These are phyloP conservation scores for Bilobella aurantiaca DNA, from an alignment of 1,140 invertebrate genomes.

Conservation along the genomic window DNA sequence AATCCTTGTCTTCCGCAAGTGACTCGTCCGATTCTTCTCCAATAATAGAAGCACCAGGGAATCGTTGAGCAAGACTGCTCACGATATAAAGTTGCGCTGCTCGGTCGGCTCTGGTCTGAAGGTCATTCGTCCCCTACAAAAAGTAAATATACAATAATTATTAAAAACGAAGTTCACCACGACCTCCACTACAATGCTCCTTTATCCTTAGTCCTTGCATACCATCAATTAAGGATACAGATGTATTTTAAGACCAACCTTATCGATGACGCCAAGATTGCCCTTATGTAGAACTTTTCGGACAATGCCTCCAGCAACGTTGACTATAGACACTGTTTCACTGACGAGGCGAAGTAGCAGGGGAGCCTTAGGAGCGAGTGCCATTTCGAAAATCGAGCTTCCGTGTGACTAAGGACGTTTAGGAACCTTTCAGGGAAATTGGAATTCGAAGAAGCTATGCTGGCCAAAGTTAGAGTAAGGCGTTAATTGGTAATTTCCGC, in stretches of 20 bases:
- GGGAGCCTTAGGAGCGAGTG: constrained; percentile 38
- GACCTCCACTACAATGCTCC: too few species aligned
- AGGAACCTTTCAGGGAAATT: neutral
- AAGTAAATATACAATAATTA: neutral
- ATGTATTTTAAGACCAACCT: constrained; percentile 54
- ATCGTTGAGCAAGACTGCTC: constrained; percentile 66
- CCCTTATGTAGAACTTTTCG: constrained; percentile 78
- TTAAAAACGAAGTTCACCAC: neutral
- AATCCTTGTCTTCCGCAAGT: constrained; percentile 37
- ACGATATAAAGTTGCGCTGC: constrained; percentile 87
- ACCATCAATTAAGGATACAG: neutral
- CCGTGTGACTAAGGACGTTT: too few species aligned
- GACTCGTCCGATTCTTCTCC: constrained; percentile 68
- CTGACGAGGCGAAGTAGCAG: constrained; percentile 56
- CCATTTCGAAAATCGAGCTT: too few species aligned
- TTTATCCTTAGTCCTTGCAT: too few species aligned
- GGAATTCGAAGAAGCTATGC: neutral
- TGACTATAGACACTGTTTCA: constrained; percentile 65
- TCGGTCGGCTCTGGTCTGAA: constrained; percentile 94
- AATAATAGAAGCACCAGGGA: constrained; percentile 77
- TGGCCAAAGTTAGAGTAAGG: neutral
- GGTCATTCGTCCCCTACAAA: constrained; percentile 72
- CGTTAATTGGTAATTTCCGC: neutral
- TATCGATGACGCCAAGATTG: constrained; percentile 80
- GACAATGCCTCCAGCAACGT: constrained; percentile 76